Percentiles rank a stretch among this genome's conserved stretches.
These are phyloP conservation scores for Lathronympha strigana DNA, from an alignment of 2,888 invertebrate species.

Conservation along the genomic window DNA sequence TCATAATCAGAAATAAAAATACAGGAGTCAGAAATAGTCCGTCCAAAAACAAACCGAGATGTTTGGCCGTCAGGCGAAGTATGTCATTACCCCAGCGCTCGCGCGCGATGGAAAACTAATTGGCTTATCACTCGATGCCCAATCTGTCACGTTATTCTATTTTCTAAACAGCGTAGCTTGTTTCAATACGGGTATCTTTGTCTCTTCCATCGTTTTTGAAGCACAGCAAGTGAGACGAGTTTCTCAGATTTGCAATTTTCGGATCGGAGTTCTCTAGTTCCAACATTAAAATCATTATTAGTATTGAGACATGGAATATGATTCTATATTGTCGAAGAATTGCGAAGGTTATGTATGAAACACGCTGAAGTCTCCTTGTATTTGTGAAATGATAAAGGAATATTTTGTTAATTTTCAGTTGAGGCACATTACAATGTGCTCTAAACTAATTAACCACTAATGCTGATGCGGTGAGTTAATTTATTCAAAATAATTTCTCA, in stretches of 20 bases:
- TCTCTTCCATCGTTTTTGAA: neutral
- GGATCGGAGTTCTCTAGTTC: neutral
- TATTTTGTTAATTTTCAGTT: too few species aligned
- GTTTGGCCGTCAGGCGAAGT: conserved; percentile 30
- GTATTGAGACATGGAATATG: neutral
- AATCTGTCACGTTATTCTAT: conserved; percentile 18
- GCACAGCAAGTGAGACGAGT: neutral
- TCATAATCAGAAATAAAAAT: conserved; percentile 35
- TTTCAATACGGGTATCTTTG: neutral
- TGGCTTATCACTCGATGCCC: conserved; percentile 31
- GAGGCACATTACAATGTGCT: too few species aligned
- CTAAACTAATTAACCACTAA: too few species aligned
- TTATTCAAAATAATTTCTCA: too few species aligned
- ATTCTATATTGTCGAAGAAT: too few species aligned
- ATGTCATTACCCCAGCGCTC: conserved; percentile 19
- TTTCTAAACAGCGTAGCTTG: neutral
- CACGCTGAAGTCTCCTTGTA: too few species aligned
- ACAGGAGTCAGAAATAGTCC: conserved; percentile 30
- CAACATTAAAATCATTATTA: too few species aligned
- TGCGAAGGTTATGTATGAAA: too few species aligned
- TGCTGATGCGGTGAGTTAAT: too few species aligned
- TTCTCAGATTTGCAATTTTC: neutral
- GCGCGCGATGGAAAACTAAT: conserved; percentile 14
- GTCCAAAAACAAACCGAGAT: conserved; percentile 33
- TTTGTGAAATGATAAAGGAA: too few species aligned